Percentiles rank a stretch among this genome's conserved stretches.
Conservation (phyloP, 2,113 vertebrate species). For the Lagenorhynchus albirostris region DNA sequence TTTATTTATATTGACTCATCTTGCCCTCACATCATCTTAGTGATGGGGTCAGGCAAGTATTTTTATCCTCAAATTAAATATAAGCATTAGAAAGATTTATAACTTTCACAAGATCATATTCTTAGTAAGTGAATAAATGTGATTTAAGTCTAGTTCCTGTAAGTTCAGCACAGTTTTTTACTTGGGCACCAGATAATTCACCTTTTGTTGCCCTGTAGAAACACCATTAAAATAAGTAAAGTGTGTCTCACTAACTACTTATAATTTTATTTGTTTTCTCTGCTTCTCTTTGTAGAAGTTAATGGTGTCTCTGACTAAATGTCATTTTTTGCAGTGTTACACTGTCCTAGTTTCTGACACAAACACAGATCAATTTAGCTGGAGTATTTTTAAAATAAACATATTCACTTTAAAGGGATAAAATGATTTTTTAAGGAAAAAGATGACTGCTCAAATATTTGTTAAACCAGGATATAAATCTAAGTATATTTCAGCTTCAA, state of each 20-base stretch:
- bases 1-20: background rate
- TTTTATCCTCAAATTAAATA: background rate
- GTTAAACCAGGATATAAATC: background rate
- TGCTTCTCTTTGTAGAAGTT: background rate
- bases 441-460: background rate
- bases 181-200: background rate
- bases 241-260: background rate
- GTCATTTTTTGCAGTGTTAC: background rate
- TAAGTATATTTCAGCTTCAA: background rate
- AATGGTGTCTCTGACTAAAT: background rate
- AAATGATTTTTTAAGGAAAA: background rate
- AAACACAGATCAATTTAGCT: background rate
- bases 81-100: conserved; percentile 22
- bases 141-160: conserved; percentile 30
- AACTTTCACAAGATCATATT: background rate
- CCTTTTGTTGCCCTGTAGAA: background rate
- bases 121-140: conserved; percentile 22
- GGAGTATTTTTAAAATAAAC: background rate
- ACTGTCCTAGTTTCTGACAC: background rate
- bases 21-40: background rate
- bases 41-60: background rate
- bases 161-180: background rate
- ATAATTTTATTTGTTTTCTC: background rate
- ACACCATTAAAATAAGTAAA: background rate
- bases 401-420: background rate